Base-by-base conservation (phyloP, 2,888 invertebrate genomes). In the Drosophila prolongata region DNA sequence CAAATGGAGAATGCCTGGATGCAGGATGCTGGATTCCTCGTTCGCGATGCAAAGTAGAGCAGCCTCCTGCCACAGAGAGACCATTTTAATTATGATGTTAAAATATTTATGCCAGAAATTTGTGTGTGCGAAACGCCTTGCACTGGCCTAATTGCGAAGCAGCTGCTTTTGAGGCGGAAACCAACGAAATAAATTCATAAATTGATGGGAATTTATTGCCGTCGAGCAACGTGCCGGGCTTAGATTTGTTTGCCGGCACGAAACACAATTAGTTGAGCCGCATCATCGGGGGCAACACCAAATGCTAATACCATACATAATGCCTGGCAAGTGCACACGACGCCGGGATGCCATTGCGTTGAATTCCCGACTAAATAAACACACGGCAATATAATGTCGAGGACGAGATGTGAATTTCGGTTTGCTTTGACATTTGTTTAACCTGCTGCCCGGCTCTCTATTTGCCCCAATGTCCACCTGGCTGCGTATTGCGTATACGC, bases 201-300 rank as follows among this genome's bases (percentile, higher is more conserved):
- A 73, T 79, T 83, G 69, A 83, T 77, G 69, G 38, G 58, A 75
- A 86, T 83, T 86, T 79, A 83, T 84, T 59, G 79, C 68, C 37
- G 40, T 52, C 40, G 24, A 40, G 56, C 53, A 42, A 42, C 44
- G 67, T 42, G 62, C 72, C 34, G 44, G 35, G 38, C 54, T 50
- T 62, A 61, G 54, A 50, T 69, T 70, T 77, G 65, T 61, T 73
- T 68, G 54, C 56, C 43, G n/a, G 54, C 60, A 54, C 59, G 52
- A 58, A 78, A 78, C 76, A 83, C 84, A 86, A 83, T 83, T 83
- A 83, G 84, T 79, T 83, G 71, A 76, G 84, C 87, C 84, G 74
- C 87, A 86, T 78, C 78, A 71, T 24, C 24, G 65, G 65, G 71
- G 72, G 74, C 74, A 85, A 85, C 78, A 82, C 75, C 84, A 79